Evolutionary conservation across 2,888 invertebrate genomes (phyloP), one percentile per base, ranked within the genome.

Genomic region (Chymomyza fuscimana): DNA sequence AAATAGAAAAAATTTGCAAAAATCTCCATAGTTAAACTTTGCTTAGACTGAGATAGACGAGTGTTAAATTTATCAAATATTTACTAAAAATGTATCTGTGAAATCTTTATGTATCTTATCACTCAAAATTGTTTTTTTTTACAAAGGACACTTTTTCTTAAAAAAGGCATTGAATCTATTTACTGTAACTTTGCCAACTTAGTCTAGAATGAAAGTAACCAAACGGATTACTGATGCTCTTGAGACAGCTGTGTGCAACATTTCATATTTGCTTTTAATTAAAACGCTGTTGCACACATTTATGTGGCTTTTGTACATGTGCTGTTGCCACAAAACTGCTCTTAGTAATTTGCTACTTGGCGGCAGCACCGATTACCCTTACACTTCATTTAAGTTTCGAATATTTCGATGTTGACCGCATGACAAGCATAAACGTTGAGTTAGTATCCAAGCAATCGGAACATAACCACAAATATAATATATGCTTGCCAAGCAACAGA

Each of bases 381-480:
- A 52, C 16, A 7, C 52, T 52, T 52, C 10, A 36, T 56, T 25
- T 29, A 25, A 9, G 36, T 46, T 62, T 32, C 4, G 36, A 59
- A 16, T 51, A 61, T 59, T 62, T 12, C 36, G 32, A 9, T 32
- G 32, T 32, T 40, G 40, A 82, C 83, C 87, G 82, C 85, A 81
- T 83, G 78, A 84, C 82, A 80, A 82, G 80, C 85, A 69, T 70
- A 85, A 83, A 74, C 77, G 71, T 78, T 78, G 70, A 77, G 80
- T 25, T 64, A 71, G 71, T 3, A 54, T 9, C 58, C 25, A 22
- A 54, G 74, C 65, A 58, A 72, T 76, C 73, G 72, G 59, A 54
- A 3, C 22, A 7, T 19, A n/a, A n/a, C 54, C 54, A 19, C 54
- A 54, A 54, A 51, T 32, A 51, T 16, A 51, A 51, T 51, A 15